phyloP scores from a whole-genome alignment of 35 echinoderm and acorn worm species.

The Chiridota heheva region DNA sequence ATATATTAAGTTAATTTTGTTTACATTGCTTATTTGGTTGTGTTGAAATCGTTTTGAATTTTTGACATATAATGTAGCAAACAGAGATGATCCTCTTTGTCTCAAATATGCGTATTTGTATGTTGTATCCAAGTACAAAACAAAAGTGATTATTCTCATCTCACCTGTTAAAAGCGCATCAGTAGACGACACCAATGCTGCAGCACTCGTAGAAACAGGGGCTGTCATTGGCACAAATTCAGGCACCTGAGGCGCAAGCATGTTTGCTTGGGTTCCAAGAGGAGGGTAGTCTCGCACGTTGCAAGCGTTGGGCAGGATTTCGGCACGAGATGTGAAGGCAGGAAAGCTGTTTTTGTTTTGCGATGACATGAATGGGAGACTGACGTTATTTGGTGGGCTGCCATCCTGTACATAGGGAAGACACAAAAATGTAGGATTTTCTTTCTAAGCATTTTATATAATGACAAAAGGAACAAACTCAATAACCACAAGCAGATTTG shows the following conservation, averaged over 20 bases:
- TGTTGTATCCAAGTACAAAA: too few species aligned
- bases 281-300: constrained; percentile 15
- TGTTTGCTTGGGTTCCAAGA: constrained; percentile 19
- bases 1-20: too few species aligned
- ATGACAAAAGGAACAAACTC: too few species aligned
- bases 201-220: constrained; percentile 13
- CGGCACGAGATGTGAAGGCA: constrained; percentile 28
- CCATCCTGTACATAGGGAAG: constrained; percentile 28
- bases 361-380: background rate
- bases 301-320: constrained; percentile 32
- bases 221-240: constrained; percentile 72
- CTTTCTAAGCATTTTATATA: too few species aligned
- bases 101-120: too few species aligned
- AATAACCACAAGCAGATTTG: too few species aligned
- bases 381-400: constrained; percentile 12
- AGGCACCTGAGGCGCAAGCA: constrained; percentile 65
- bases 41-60: too few species aligned
- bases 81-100: background rate
- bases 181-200: constrained; percentile 1
- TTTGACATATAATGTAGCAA: background rate
- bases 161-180: constrained; percentile 17
- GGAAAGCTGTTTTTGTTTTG: background rate
- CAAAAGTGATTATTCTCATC: too few species aligned
- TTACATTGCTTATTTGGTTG: too few species aligned
- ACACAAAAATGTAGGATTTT: too few species aligned